Conservation (phyloP, 2,113 vertebrate species). For the Phalacrocorax carbo region DNA sequence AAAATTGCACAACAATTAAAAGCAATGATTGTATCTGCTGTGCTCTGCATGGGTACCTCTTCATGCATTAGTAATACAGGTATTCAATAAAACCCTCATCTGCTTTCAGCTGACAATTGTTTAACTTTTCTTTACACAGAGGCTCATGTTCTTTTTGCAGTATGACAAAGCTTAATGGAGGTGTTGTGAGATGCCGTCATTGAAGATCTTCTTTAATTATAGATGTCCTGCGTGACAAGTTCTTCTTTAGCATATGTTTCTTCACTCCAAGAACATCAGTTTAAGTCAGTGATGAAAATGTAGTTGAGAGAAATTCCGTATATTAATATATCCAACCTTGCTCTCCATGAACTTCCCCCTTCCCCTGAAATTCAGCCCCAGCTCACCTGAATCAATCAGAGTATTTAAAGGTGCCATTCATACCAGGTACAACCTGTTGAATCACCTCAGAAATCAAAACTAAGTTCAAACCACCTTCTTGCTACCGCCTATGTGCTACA, state of each 20-base stretch:
- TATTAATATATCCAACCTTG: background rate
- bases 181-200: constrained; percentile 49
- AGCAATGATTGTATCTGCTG: constrained; percentile 32
- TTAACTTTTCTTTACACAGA: constrained; percentile 60
- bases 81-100: constrained; percentile 58
- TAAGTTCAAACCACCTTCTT: background rate
- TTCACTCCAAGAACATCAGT: constrained; percentile 40
- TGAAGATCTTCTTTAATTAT: constrained; percentile 64
- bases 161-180: constrained; percentile 44
- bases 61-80: constrained; percentile 66
- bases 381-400: background rate
- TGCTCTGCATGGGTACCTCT: constrained; percentile 38
- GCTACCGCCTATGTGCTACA: background rate
- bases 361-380: background rate
- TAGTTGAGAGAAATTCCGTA: background rate
- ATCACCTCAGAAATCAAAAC: background rate
- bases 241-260: constrained; percentile 59
- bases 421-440: background rate
- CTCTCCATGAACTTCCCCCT: background rate
- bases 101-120: constrained; percentile 59
- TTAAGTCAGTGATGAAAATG: constrained; percentile 32
- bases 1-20: constrained; percentile 49
- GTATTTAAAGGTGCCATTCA: background rate
- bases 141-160: constrained; percentile 48
- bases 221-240: background rate